Evolutionary conservation across 2,113 vertebrate species (phyloP), one percentile per base, ranked within the genome.

Genomic region (Ramphastos sulfuratus): DNA sequence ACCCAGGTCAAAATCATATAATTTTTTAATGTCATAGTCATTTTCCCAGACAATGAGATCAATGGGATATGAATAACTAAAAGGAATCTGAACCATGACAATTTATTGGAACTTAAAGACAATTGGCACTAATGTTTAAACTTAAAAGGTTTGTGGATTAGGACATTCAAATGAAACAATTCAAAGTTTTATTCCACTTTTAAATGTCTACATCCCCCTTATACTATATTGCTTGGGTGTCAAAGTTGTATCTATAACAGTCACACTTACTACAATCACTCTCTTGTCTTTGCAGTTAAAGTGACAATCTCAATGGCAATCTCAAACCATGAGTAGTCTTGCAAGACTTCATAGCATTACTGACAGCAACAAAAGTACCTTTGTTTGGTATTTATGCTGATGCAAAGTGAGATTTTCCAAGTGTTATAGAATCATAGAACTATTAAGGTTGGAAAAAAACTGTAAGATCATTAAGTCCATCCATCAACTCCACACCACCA

Each of bases 1-100:
- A 35, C 8, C 27, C 1, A 19, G 3, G 2, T 64, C 0, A 50
- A 33, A 56, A 52, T 54, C 19, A 3, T 3, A 5, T n/a, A n/a
- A n/a, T 11, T n/a, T 46, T 69, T 59, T 2, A 10, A 6, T 21
- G 5, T 50, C 7, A 33, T 78, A 21, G 12, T 66, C 1, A 2
- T 69, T 64, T 75, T 42, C 31, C 7, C 7, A 12, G 21, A 31
- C 8, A 72, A 11, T 48, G 33, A 76, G 8, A 59, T 18, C 55
- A 31, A 35, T 24, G 44, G 35, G 65, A 60, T n/a, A 30, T 3
- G 3, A 44, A 67, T 58, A 27, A 59, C 5, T 56, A 59, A 81
- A 75, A 67, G 7, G 3, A 64, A 44, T 76, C 76, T 50, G 58
- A 54, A 54, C 24, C 5, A 10, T 4, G 37, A 7, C 9, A 15